These are phyloP conservation scores for Hypomecis punctinalis DNA, from an alignment of 2,888 invertebrate genomes.

Conservation along the genomic window DNA sequence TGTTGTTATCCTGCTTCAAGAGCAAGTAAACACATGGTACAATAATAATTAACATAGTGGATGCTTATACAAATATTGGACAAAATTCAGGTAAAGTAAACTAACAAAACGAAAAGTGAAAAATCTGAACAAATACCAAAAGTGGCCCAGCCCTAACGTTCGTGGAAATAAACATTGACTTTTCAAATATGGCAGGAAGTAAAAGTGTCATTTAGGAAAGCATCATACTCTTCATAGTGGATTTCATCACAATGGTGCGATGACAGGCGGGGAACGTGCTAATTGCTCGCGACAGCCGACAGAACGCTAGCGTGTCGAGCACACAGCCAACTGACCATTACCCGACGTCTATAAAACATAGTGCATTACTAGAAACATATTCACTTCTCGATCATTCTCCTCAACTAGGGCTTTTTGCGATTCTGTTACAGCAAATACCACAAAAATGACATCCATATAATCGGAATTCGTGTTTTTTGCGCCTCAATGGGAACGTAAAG, in stretches of 20 bases:
- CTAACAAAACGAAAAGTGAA: not conserved
- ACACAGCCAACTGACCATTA: conserved; percentile 47
- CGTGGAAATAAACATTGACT: conserved; percentile 1
- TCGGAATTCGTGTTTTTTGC: conserved; percentile 11
- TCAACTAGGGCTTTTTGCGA: conserved; percentile 1
- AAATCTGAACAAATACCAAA: not conserved
- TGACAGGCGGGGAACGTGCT: conserved; percentile 76
- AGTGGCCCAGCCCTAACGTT: not conserved
- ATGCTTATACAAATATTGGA: not conserved
- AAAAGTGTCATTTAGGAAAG: conserved; percentile 24
- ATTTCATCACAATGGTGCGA: conserved; percentile 54
- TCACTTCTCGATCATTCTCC: conserved; percentile 10
- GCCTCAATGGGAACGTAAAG: conserved; percentile 16
- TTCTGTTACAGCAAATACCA: conserved; percentile 1
- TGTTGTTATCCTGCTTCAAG: too few species aligned
- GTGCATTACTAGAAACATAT: conserved; percentile 7
- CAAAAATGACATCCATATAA: conserved; percentile 1
- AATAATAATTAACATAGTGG: too few species aligned
- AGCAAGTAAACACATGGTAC: too few species aligned
- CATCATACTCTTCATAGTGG: conserved; percentile 13
- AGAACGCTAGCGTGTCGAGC: conserved; percentile 55
- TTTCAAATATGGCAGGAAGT: conserved; percentile 16
- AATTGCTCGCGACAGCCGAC: conserved; percentile 66
- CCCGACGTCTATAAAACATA: conserved; percentile 19
- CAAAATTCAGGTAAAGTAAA: too few species aligned